These are phyloP conservation scores for Cataglyphis rosenhaueri DNA, from an alignment of 2,888 invertebrate species.

Conservation along the genomic window DNA sequence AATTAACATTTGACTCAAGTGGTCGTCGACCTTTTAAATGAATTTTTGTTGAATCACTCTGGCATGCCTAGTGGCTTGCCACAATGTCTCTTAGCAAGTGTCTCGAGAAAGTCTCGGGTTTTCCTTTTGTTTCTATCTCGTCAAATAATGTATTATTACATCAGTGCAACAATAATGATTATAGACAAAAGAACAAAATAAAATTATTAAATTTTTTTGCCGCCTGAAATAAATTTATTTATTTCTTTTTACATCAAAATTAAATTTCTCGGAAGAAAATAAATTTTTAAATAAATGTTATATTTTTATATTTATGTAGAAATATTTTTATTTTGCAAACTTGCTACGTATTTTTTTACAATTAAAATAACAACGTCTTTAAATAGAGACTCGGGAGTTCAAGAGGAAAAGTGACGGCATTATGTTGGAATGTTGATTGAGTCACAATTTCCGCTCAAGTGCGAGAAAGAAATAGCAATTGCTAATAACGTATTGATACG, in stretches of 20 bases:
- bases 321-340: not conserved
- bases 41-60: not conserved
- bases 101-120: not conserved
- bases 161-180: not conserved
- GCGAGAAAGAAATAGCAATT: not conserved
- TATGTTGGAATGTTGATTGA: slow-evolving; percentile 21
- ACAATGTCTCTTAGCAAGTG: not conserved
- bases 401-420: not conserved
- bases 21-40: slow-evolving; percentile 11
- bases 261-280: not conserved
- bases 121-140: not conserved
- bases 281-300: not conserved
- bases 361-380: not conserved
- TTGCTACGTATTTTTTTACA: not conserved
- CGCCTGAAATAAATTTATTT: not conserved
- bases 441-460: slow-evolving; percentile 39
- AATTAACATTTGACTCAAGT: slow-evolving; percentile 59
- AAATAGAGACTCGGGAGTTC: not conserved
- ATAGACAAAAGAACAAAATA: not conserved
- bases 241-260: slow-evolving; percentile 3
- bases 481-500: slow-evolving; percentile 22
- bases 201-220: not conserved
- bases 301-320: not conserved
- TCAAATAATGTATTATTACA: not conserved
- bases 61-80: not conserved